Percentiles rank a stretch among this genome's conserved stretches.
Evolutionary conservation across 2,888 invertebrate species (phyloP).

Genomic region (Erebia epiphron): DNA sequence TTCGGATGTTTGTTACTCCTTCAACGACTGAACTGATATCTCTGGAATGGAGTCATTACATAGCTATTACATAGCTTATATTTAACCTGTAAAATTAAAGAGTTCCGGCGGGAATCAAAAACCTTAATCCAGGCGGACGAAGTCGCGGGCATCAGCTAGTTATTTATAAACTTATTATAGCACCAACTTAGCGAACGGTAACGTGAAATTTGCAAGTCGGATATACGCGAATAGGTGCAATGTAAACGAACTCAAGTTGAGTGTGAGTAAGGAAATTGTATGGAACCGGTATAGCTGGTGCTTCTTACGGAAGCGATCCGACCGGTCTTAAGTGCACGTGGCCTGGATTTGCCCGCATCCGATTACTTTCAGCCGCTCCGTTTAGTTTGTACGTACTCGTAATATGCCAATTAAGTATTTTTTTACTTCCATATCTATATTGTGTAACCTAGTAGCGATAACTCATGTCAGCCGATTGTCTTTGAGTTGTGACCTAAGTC

Average conservation of each 20-base stretch:
- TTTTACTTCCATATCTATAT: neutral
- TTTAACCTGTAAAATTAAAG: too few species aligned
- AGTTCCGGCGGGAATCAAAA: too few species aligned
- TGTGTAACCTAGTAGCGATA: too few species aligned
- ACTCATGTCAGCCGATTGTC: too few species aligned
- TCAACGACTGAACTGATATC: too few species aligned
- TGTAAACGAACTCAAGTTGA: slow-evolving; percentile 20
- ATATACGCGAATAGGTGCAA: slow-evolving; percentile 13
- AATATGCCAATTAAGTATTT: slow-evolving; percentile 2
- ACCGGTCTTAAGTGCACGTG: slow-evolving; percentile 35
- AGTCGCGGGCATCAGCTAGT: too few species aligned
- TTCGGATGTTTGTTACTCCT: too few species aligned
- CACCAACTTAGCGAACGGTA: neutral
- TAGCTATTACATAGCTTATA: too few species aligned
- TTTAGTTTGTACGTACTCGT: slow-evolving; percentile 13
- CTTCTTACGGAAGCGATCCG: slow-evolving; percentile 39
- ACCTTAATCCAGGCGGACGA: too few species aligned
- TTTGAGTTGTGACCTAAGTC: too few species aligned
- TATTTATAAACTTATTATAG: neutral
- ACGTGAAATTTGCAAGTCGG: slow-evolving; percentile 16
- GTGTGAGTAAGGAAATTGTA: slow-evolving; percentile 29
- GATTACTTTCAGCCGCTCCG: slow-evolving; percentile 20
- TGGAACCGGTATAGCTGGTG: slow-evolving; percentile 33
- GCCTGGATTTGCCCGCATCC: slow-evolving; percentile 27
- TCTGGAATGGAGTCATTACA: too few species aligned